Evolutionary conservation across 1,140 invertebrate species (phyloP).

Genomic region (Scaptomyza hsui): DNA sequence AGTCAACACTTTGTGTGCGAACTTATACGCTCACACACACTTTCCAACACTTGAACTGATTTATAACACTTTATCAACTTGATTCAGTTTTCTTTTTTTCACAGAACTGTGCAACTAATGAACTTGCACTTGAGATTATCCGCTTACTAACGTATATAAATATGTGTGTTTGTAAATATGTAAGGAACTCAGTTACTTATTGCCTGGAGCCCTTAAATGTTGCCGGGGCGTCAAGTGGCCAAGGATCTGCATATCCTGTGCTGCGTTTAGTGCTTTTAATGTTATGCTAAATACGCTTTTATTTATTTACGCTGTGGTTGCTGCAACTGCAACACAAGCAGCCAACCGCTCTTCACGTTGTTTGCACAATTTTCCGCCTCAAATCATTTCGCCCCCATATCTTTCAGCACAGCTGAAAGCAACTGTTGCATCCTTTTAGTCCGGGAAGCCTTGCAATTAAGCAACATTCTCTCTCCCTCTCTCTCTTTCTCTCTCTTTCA

Average conservation of each 20-base stretch:
- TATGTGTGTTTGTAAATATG: conserved; percentile 2
- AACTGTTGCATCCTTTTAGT: conserved; percentile 42
- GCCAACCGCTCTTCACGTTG: conserved; percentile 27
- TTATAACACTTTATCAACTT: conserved; percentile 49
- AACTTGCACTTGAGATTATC: conserved; percentile 1
- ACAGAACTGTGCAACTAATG: conserved; percentile 8
- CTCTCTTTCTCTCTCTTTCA: conserved; percentile 29
- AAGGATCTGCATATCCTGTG: conserved; percentile 18
- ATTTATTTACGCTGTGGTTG: conserved; percentile 43
- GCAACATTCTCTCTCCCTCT: conserved; percentile 26
- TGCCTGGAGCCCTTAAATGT: conserved; percentile 3
- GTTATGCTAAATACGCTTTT: conserved; percentile 53
- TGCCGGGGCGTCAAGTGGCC: conserved; percentile 10
- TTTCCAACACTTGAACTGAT: conserved; percentile 51
- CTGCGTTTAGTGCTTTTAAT: conserved; percentile 29
- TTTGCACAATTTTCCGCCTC: conserved; percentile 45
- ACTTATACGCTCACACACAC: conserved; percentile 9
- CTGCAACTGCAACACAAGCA: conserved; percentile 9
- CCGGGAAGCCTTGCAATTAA: conserved; percentile 45
- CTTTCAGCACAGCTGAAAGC: conserved; percentile 1
- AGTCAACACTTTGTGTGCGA: conserved; percentile 38
- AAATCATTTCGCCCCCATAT: conserved; percentile 17
- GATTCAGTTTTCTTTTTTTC: conserved; percentile 25
- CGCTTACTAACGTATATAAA: not conserved
- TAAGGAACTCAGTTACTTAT: not conserved